phyloP scores from a whole-genome alignment of 2,113 vertebrate species.

The Cynocephalus volans region DNA sequence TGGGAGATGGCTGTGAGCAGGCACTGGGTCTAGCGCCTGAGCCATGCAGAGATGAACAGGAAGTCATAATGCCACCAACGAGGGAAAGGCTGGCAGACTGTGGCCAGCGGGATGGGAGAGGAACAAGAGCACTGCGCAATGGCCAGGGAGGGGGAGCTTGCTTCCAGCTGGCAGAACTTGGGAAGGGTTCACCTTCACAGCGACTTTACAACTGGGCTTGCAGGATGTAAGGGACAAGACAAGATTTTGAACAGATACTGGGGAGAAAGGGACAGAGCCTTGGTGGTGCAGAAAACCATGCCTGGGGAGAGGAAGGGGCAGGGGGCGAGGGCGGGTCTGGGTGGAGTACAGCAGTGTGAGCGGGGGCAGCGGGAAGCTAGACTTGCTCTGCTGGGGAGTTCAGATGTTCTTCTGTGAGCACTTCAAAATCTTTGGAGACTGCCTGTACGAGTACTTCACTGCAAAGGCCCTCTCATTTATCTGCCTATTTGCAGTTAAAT shows the following conservation, averaged over 20 bases:
- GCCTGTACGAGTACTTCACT: neutral
- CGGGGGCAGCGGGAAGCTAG: neutral
- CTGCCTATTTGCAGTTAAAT: neutral
- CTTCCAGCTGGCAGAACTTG: neutral
- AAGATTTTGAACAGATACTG: neutral
- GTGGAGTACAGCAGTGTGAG: accelerated
- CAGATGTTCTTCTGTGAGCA: neutral
- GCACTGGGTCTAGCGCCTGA: neutral
- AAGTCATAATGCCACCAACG: accelerated
- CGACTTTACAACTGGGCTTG: neutral
- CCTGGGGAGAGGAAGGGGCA: neutral
- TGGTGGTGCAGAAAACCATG: neutral
- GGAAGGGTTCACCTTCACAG: accelerated
- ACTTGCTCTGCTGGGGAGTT: neutral
- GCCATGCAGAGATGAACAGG: neutral
- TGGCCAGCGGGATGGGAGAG: accelerated
- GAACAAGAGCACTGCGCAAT: no score
- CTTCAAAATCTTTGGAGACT: neutral
- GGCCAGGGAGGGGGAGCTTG: neutral
- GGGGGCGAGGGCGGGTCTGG: accelerated
- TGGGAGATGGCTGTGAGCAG: neutral
- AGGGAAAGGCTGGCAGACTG: accelerated
- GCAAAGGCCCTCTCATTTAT: neutral
- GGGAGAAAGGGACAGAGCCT: neutral
- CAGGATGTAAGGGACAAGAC: neutral